Percentiles rank a stretch among this genome's conserved stretches.
Evolutionary conservation across 2,113 vertebrate genomes (phyloP).

Genomic region (Rallus limicola): DNA sequence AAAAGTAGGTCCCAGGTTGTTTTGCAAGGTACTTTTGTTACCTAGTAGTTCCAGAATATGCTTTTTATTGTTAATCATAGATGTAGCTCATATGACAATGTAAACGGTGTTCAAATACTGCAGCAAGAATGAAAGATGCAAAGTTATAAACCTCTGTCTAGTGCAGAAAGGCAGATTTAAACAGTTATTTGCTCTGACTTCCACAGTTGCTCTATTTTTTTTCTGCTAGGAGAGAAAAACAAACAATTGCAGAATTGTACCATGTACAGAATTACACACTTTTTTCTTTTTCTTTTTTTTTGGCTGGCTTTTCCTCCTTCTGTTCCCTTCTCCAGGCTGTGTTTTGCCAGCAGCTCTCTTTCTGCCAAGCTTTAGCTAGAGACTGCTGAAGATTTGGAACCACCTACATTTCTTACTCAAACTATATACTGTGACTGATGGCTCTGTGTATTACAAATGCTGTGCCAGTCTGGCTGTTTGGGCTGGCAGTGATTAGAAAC

Average conservation of each 20-base stretch:
- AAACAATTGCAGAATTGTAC: not conserved
- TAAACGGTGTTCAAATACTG: not conserved
- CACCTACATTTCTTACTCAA: slow-evolving; percentile 47
- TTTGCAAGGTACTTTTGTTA: not conserved
- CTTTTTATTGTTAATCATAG: not conserved
- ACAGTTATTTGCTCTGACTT: slow-evolving; percentile 12
- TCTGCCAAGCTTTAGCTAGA: slow-evolving; percentile 49
- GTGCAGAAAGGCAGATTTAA: not conserved
- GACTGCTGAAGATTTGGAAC: slow-evolving; percentile 46
- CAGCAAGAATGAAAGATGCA: not conserved
- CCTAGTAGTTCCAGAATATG: not conserved
- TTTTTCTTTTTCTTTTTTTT: not conserved
- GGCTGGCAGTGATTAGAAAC: slow-evolving; percentile 19
- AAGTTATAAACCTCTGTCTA: not conserved
- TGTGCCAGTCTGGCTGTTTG: not conserved
- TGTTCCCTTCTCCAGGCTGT: slow-evolving; percentile 28
- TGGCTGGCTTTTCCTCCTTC: slow-evolving; percentile 44
- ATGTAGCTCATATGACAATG: not conserved
- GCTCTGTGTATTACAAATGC: slow-evolving; percentile 10
- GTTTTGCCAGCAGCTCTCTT: slow-evolving; percentile 45
- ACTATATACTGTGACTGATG: slow-evolving; percentile 5
- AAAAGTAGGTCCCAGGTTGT: not conserved
- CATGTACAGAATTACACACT: not conserved
- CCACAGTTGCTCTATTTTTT: slow-evolving; percentile 23
- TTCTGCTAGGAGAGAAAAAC: not conserved